phyloP scores from a whole-genome alignment of 2,797 vertebrate genomes.

The Danio jaintianensis region DNA sequence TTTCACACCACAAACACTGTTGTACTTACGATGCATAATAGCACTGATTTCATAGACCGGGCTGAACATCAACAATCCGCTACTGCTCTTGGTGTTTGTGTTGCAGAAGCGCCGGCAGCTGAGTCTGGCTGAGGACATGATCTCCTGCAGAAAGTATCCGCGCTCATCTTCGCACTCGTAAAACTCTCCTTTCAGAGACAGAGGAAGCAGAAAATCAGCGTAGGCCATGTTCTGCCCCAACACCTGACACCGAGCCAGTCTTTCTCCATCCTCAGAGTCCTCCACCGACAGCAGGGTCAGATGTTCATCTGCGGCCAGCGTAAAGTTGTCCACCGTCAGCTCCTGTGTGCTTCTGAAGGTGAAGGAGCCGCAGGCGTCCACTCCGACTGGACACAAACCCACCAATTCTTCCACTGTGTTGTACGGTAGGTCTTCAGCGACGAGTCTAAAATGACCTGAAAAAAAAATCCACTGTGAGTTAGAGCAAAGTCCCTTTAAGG shows the following conservation, averaged over 20 bases:
- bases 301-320: constrained; percentile 63
- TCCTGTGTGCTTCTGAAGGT: constrained; percentile 72
- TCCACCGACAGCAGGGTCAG: constrained; percentile 74
- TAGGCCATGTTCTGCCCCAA: constrained; percentile 56
- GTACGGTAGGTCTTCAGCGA: constrained; percentile 67
- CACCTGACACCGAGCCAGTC: constrained; percentile 71
- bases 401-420: constrained; percentile 77
- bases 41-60: constrained; percentile 83
- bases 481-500: no score
- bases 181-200: constrained; percentile 73
- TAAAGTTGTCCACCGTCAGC: constrained; percentile 66
- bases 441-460: constrained; percentile 81
- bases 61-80: constrained; percentile 68
- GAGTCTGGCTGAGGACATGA: constrained; percentile 69
- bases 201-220: constrained; percentile 71
- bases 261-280: constrained; percentile 1
- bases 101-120: constrained; percentile 72
- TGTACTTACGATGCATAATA: constrained; percentile 87
- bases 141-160: constrained; percentile 76
- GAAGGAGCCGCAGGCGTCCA: constrained; percentile 71
- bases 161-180: constrained; percentile 63
- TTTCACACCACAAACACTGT: constrained; percentile 1
- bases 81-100: constrained; percentile 56
- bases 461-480: constrained; percentile 22
- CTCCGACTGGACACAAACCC: constrained; percentile 62